Percentiles rank a stretch among this genome's conserved stretches.
phyloP scores from a whole-genome alignment of 1,140 invertebrate species.

The Musca vetustissima region DNA sequence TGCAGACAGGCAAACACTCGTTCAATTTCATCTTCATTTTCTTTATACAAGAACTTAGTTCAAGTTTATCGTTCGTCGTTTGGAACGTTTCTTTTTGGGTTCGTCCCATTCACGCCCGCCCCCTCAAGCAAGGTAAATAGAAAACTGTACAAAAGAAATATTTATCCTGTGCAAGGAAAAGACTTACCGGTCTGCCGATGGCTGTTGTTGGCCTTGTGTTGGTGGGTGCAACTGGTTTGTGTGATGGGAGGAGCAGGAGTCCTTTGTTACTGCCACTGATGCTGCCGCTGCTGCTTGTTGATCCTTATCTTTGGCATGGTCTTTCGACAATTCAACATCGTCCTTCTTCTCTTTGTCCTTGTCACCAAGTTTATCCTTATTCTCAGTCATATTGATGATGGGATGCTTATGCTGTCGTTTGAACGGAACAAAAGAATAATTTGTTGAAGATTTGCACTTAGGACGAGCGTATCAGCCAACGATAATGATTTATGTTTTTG shows the following conservation, averaged over 20 bases:
- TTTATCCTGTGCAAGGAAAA: neutral
- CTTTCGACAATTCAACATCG: neutral
- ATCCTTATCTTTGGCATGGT: neutral
- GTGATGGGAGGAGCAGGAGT: neutral
- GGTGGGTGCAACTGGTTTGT: neutral
- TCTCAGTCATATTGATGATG: conserved; percentile 3
- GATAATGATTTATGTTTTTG: too few species aligned
- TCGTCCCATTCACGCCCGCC: too few species aligned
- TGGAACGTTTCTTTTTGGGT: too few species aligned
- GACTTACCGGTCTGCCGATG: neutral
- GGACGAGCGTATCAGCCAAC: too few species aligned
- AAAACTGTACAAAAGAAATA: neutral
- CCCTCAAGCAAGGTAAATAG: too few species aligned
- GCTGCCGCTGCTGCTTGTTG: neutral
- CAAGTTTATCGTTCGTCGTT: too few species aligned
- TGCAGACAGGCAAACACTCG: too few species aligned
- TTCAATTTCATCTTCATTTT: too few species aligned
- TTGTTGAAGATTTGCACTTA: too few species aligned
- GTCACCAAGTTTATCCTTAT: conserved; percentile 10
- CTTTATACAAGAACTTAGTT: too few species aligned
- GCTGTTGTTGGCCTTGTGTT: neutral
- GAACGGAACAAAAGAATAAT: too few species aligned
- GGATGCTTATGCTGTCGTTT: neutral
- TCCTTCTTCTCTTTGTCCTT: conserved; percentile 10
- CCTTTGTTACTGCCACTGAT: neutral